Percentiles rank a stretch among this genome's conserved stretches.
Conservation (phyloP, 2,113 vertebrate genomes). For the Ptilonorhynchus violaceus region DNA sequence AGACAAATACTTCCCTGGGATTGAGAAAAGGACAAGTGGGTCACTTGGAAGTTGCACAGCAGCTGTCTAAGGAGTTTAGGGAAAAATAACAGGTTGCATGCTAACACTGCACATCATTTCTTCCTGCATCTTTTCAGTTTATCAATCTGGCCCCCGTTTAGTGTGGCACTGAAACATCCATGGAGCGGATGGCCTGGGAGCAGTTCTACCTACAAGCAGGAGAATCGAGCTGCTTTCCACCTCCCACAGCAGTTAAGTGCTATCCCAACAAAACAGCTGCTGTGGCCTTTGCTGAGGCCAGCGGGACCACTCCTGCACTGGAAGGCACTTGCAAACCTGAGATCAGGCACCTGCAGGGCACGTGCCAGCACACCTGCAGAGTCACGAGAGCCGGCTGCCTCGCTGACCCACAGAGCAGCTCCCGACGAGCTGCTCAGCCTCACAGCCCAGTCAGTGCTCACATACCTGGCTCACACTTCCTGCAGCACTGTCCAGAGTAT, state of each 20-base stretch:
- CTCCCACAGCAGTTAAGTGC: not conserved
- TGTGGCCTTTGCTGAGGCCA: not conserved
- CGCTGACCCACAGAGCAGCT: not conserved
- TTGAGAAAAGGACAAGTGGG: not conserved
- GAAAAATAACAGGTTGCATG: not conserved
- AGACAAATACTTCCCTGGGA: slow-evolving; percentile 79
- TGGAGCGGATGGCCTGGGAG: not conserved
- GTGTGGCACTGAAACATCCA: not conserved
- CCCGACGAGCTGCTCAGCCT: not conserved
- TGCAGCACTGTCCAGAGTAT: slow-evolving; percentile 65
- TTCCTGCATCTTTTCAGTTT: not conserved
- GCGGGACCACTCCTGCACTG: not conserved
- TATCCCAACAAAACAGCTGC: not conserved
- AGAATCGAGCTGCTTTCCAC: not conserved
- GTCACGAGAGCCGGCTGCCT: not conserved
- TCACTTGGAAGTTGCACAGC: not conserved
- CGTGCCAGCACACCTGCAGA: not conserved
- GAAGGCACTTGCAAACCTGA: not conserved
- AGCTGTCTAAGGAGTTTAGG: not conserved
- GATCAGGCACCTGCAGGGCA: not conserved
- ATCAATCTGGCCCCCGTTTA: not conserved
- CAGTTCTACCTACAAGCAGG: rapidly evolving
- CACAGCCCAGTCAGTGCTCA: not conserved
- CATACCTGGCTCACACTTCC: slow-evolving; percentile 77
- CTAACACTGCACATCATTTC: not conserved